Conservation (phyloP, 2,797 vertebrate genomes). For the Myotis findleyi region DNA sequence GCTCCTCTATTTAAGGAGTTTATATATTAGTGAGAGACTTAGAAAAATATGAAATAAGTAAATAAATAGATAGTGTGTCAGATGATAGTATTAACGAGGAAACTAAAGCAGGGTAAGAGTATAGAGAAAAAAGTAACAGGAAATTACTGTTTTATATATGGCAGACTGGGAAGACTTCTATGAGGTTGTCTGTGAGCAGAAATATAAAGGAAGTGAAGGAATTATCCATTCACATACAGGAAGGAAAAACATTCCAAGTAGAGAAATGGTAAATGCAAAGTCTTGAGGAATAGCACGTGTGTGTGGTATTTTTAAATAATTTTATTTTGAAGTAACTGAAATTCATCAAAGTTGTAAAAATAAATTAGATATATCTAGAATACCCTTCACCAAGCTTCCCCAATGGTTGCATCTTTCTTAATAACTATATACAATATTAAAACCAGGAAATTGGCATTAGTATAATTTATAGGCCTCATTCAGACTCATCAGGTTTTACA, state of each 20-base stretch:
- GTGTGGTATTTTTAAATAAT: not conserved
- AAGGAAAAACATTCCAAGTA: not conserved
- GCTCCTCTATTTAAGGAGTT: not conserved
- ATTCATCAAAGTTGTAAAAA: not conserved
- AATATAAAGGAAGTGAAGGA: not conserved
- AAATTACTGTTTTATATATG: not conserved
- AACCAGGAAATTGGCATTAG: not conserved
- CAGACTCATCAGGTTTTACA: not conserved
- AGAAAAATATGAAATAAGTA: constrained; percentile 4
- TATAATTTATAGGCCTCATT: not conserved
- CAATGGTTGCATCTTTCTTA: not conserved
- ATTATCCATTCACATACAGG: not conserved
- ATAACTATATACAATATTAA: not conserved
- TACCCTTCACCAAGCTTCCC: not conserved
- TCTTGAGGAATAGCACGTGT: not conserved
- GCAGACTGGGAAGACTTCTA: not conserved
- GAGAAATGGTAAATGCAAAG: not conserved
- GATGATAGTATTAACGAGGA: not conserved
- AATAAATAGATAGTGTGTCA: not conserved
- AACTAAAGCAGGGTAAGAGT: not conserved
- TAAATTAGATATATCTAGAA: not conserved
- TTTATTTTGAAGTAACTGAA: not conserved
- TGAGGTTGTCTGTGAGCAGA: not conserved
- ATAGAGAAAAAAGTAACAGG: not conserved
- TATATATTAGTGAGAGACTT: not conserved